Percentiles rank a stretch among this genome's conserved stretches.
phyloP scores from a whole-genome alignment of 2,113 vertebrate genomes.

The Thamnophis sirtalis region DNA sequence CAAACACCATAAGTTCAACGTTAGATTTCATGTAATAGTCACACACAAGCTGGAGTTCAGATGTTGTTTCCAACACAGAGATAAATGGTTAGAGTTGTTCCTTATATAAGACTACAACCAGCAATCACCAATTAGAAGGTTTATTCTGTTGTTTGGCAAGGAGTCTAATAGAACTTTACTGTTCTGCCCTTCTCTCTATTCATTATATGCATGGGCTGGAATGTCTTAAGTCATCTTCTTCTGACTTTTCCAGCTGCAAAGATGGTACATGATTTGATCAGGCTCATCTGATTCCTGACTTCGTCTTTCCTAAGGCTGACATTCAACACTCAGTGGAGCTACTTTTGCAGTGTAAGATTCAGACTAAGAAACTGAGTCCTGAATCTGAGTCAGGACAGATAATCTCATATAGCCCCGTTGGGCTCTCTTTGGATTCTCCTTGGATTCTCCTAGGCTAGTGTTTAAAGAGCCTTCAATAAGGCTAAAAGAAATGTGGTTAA shows the following conservation, averaged over 20 bases:
- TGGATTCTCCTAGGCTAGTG: background rate
- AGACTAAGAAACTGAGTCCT: background rate
- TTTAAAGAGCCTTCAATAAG: background rate
- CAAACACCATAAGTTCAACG: too few species aligned
- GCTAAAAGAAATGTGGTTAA: background rate
- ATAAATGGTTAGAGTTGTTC: too few species aligned
- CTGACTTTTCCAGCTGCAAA: background rate
- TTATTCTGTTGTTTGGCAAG: too few species aligned
- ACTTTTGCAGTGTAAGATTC: background rate
- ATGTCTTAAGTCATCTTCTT: background rate
- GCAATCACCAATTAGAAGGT: too few species aligned
- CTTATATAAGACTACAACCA: too few species aligned
- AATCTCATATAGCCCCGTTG: background rate
- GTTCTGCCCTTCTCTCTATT: background rate
- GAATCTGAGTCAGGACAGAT: background rate
- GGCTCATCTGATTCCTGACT: background rate
- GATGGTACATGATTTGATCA: background rate
- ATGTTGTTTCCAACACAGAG: too few species aligned
- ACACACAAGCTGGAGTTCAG: too few species aligned
- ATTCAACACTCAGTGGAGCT: background rate
- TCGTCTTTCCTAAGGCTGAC: background rate
- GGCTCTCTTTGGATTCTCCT: background rate
- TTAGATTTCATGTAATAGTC: too few species aligned
- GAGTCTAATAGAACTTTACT: too few species aligned
- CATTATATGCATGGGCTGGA: background rate